Evolutionary conservation across 2,113 vertebrate species (phyloP), one percentile per base, ranked within the genome.

Genomic region (Scomber colias): DNA sequence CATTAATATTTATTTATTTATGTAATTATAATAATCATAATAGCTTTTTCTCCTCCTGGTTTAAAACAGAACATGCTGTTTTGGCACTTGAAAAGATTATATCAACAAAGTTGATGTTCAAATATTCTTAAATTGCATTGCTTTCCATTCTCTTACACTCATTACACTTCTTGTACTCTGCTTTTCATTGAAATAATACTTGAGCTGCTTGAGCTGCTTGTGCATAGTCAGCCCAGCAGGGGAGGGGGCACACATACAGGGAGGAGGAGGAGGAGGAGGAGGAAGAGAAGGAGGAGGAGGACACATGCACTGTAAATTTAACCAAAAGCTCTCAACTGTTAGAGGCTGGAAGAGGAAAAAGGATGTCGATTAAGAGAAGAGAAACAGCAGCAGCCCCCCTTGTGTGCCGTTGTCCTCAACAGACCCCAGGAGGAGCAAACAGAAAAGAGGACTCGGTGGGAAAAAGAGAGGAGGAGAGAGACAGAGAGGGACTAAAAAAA

Each of bases 341-440:
- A 31, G 56, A 75, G 62, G 46, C 17, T 5, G 16, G 50, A 63
- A 31, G 56, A 75, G 62, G 46, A 70, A 51, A 35, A 21, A 31
- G 61, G 21, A 65, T 24, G 62, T 49, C 8, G 13, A 69, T 30
- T 11, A 6, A 24, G 44, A 27, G 45, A 59, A 21, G 17, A 31
- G 24, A 67, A 50, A 6, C 21, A 7, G 9, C 7, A 35, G 17
- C 73, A 51, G 24, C 49, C 44, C 11, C 16, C 6, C 3, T 6
- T 40, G 35, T 40, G 35, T 40, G 8, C 35, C 8, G 35, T 11
- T 76, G 74, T 83, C 81, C 80, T 79, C 62, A 63, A 16, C 31
- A 54, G 81, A 87, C 83, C 77, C 51, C 57, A 21, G 63, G 69
- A 71, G 57, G 66, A 62, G 49, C 5, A 75, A 81, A 66, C 14